phyloP scores from a whole-genome alignment of 2,888 invertebrate genomes.

The Lottia scabra region DNA sequence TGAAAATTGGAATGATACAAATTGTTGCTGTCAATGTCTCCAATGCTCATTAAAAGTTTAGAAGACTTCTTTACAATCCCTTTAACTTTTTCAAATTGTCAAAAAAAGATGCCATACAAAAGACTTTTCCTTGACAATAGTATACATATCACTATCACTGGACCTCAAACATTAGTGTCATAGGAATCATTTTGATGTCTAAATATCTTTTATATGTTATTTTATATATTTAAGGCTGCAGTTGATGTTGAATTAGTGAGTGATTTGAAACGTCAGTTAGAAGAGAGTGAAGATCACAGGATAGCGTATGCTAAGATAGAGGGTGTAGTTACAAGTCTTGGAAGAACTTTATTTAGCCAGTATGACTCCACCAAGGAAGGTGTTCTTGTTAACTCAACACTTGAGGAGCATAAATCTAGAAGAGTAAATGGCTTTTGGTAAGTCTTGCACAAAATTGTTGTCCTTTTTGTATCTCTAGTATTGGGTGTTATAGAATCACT shows the following conservation, averaged over 20 bases:
- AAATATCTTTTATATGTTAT: background rate
- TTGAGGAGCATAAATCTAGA: constrained; percentile 53
- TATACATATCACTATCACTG: too few relatives aligned
- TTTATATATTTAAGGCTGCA: constrained; percentile 22
- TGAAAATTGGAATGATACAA: too few relatives aligned
- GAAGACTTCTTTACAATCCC: too few relatives aligned
- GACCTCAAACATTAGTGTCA: too few relatives aligned
- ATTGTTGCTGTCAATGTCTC: too few relatives aligned
- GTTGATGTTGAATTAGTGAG: constrained; percentile 17
- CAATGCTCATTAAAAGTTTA: too few relatives aligned
- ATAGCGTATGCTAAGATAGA: constrained; percentile 51
- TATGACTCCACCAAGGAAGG: constrained; percentile 37
- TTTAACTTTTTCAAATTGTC: too few relatives aligned
- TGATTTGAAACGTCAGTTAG: constrained; percentile 29
- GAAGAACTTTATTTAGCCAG: constrained; percentile 35
- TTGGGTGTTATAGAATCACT: too few relatives aligned
- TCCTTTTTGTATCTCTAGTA: too few relatives aligned
- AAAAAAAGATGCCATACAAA: too few relatives aligned
- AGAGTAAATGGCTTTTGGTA: constrained; percentile 53
- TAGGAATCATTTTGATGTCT: background rate
- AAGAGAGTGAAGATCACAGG: constrained; percentile 22
- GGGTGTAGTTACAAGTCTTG: constrained; percentile 42
- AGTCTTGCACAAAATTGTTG: background rate
- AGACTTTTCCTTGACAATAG: too few relatives aligned
- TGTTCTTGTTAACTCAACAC: constrained; percentile 38